These are phyloP conservation scores for Daboia siamensis DNA, from an alignment of 2,113 vertebrate genomes.

Conservation along the genomic window DNA sequence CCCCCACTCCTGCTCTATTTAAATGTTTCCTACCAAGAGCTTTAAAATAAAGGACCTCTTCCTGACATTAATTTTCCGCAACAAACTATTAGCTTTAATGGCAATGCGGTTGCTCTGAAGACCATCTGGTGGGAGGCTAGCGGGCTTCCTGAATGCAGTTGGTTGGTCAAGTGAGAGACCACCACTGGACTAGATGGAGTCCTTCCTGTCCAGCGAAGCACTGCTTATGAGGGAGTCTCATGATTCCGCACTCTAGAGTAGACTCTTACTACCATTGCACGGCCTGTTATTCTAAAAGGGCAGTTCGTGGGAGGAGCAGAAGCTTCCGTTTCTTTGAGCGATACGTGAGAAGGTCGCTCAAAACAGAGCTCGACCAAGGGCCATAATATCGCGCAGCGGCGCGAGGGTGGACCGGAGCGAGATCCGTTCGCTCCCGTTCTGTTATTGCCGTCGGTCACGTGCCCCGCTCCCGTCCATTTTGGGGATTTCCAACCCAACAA, in stretches of 20 bases:
- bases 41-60: background rate
- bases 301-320: background rate
- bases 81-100: background rate
- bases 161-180: background rate
- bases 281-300: background rate
- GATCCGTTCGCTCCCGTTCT: background rate
- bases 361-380: background rate
- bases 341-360: no score
- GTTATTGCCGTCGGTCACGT: background rate
- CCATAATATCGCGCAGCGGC: background rate
- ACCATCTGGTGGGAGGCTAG: background rate
- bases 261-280: background rate
- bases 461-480: background rate
- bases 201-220: background rate
- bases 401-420: background rate
- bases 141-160: background rate
- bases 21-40: background rate
- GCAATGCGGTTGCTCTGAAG: background rate
- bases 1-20: background rate
- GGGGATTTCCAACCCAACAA: background rate
- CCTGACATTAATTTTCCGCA: background rate
- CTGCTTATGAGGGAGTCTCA: background rate
- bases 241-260: background rate
- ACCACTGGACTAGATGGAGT: background rate
- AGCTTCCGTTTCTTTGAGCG: background rate